Conservation (phyloP, 2,888 invertebrate genomes). For the Pristionchus japonicus region DNA sequence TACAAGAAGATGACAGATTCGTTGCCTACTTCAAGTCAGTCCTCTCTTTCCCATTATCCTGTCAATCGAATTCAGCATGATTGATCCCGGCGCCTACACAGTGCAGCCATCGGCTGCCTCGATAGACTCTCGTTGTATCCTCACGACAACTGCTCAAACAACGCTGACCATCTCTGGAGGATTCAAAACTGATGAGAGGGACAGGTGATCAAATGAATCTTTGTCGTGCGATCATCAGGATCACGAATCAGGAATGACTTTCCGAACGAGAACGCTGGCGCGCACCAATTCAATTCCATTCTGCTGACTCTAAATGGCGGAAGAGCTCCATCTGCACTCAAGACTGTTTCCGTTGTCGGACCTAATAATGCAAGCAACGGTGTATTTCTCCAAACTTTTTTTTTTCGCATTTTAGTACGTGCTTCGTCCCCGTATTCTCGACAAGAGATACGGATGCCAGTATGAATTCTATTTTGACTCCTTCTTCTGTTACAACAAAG, state of each 20-base stretch:
- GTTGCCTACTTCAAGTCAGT: neutral
- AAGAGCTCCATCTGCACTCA: slow-evolving; percentile 1
- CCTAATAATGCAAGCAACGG: slow-evolving; percentile 16
- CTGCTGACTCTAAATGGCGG: neutral
- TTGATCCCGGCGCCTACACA: neutral
- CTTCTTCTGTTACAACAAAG: slow-evolving; percentile 19
- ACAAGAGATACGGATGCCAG: slow-evolving; percentile 21
- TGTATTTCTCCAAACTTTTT: no score
- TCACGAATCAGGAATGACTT: slow-evolving; percentile 43
- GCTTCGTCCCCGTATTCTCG: slow-evolving; percentile 34
- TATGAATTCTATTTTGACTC: slow-evolving; percentile 46
- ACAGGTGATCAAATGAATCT: no score
- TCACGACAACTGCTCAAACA: slow-evolving; percentile 5
- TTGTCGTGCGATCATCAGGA: no score
- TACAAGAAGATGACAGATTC: neutral
- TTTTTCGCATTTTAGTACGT: neutral
- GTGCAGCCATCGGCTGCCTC: neutral
- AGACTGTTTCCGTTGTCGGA: neutral
- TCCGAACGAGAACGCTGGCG: neutral
- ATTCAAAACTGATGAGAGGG: slow-evolving; percentile 13
- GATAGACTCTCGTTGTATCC: neutral
- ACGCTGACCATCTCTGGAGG: slow-evolving; percentile 30
- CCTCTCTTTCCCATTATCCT: neutral
- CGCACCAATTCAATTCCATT: slow-evolving; percentile 43
- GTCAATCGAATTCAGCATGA: neutral